Conservation (phyloP, 2,888 invertebrate genomes). For the Acanthopleura granulata region DNA sequence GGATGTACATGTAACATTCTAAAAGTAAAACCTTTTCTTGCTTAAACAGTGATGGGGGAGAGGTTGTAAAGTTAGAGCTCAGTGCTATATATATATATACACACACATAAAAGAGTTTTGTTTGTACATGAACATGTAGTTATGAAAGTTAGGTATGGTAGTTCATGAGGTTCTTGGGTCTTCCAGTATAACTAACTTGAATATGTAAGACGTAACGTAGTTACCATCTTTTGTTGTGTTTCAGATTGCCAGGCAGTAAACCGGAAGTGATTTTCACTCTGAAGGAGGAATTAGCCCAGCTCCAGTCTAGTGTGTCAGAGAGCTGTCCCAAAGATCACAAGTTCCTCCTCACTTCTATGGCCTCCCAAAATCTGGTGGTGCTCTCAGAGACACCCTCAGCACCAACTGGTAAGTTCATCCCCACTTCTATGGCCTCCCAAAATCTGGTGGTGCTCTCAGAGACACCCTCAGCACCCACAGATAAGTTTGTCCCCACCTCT, state of each 20-base stretch:
- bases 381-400: conserved; percentile 82
- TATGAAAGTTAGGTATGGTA: too few relatives aligned
- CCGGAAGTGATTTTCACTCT: conserved; percentile 90
- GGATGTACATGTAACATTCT: too few relatives aligned
- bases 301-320: conserved; percentile 78
- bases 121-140: too few relatives aligned
- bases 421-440: conserved; percentile 91
- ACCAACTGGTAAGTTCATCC: conserved; percentile 78
- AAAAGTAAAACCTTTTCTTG: too few relatives aligned
- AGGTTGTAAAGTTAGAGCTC: too few relatives aligned
- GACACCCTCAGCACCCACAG: conserved; percentile 69
- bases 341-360: conserved; percentile 90
- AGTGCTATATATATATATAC: too few relatives aligned
- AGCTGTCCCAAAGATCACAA: conserved; percentile 90
- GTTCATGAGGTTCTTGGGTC: too few relatives aligned
- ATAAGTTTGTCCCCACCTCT: conserved; percentile 87
- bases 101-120: too few relatives aligned
- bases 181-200: too few relatives aligned
- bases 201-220: too few relatives aligned
- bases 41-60: too few relatives aligned
- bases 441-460: conserved; percentile 94
- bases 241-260: conserved; percentile 68
- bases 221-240: too few relatives aligned
- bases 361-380: conserved; percentile 91
- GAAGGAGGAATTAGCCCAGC: conserved; percentile 78